Evolutionary conservation across 2,797 vertebrate genomes (phyloP).

Genomic region (Adrianichthys oophorus): DNA sequence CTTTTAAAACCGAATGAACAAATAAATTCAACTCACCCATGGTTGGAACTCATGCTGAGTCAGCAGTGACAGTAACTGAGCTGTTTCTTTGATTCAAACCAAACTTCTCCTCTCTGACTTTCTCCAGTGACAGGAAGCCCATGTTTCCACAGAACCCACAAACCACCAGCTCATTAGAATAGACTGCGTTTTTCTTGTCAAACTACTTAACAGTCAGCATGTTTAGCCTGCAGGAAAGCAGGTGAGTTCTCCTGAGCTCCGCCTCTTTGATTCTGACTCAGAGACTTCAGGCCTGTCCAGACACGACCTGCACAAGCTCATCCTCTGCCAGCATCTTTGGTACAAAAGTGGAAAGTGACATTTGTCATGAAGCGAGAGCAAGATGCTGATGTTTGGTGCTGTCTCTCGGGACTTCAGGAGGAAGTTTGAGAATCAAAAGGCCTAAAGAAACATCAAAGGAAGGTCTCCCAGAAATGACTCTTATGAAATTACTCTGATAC

Average conservation of each 20-base stretch:
- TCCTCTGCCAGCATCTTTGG: slow-evolving; percentile 12
- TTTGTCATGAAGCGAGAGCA: too few relatives aligned
- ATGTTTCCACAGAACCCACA: background rate
- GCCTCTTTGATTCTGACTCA: slow-evolving; percentile 18
- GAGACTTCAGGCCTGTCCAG: slow-evolving; percentile 39
- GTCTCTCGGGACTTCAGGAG: too few relatives aligned
- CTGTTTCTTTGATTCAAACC: background rate
- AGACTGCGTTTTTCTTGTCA: slow-evolving; percentile 8
- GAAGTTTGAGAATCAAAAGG: too few relatives aligned
- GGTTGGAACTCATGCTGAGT: slow-evolving; percentile 29
- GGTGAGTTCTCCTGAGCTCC: slow-evolving; percentile 37
- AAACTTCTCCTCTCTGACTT: slow-evolving; percentile 6
- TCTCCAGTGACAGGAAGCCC: background rate
- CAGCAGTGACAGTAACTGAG: background rate
- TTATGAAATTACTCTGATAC: too few relatives aligned
- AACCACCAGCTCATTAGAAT: background rate
- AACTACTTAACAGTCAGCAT: slow-evolving; percentile 11
- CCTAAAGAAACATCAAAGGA: too few relatives aligned
- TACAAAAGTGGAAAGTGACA: too few relatives aligned
- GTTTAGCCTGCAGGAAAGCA: slow-evolving; percentile 41
- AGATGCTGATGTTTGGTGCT: too few relatives aligned
- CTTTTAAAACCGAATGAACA: background rate
- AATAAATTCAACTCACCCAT: slow-evolving; percentile 51
- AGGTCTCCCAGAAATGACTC: too few relatives aligned
- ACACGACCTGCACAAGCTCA: slow-evolving; percentile 34